A percentile compares a stretch with the other conserved stretches of the same genome.
Conservation (phyloP, 2,888 invertebrate genomes). For the Idaea straminata region DNA sequence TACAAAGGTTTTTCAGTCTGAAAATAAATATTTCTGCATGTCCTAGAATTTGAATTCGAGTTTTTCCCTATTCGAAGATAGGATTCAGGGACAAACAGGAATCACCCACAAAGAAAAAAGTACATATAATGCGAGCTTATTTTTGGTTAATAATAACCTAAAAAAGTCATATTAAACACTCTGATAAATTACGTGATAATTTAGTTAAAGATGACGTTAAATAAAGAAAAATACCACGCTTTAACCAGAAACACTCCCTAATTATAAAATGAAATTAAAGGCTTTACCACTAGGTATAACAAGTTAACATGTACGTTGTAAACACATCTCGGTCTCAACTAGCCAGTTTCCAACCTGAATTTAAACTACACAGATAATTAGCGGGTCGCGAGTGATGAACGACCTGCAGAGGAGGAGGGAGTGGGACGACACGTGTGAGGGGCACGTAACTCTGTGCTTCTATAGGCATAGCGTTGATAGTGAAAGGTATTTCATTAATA, state of each 20-base stretch:
- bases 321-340: background rate
- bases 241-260: background rate
- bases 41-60: no score
- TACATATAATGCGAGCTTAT: no score
- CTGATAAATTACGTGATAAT: no score
- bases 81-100: no score
- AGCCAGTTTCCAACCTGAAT: constrained; percentile 29
- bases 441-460: constrained; percentile 8
- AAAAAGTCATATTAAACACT: no score
- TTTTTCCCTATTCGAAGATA: no score
- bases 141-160: no score
- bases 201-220: no score
- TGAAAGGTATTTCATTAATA: background rate
- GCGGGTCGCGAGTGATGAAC: constrained; percentile 36
- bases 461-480: background rate
- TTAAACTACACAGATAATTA: constrained; percentile 39
- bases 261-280: background rate
- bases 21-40: no score
- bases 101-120: no score
- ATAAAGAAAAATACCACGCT: no score
- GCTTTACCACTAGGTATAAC: background rate
- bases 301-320: background rate
- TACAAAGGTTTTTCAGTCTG: no score
- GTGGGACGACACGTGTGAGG: background rate
- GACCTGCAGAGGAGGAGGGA: constrained; percentile 16